Percentiles rank a stretch among this genome's conserved stretches.
Evolutionary conservation across 2,113 vertebrate genomes (phyloP).

Genomic region (Gallinago jamesoni): DNA sequence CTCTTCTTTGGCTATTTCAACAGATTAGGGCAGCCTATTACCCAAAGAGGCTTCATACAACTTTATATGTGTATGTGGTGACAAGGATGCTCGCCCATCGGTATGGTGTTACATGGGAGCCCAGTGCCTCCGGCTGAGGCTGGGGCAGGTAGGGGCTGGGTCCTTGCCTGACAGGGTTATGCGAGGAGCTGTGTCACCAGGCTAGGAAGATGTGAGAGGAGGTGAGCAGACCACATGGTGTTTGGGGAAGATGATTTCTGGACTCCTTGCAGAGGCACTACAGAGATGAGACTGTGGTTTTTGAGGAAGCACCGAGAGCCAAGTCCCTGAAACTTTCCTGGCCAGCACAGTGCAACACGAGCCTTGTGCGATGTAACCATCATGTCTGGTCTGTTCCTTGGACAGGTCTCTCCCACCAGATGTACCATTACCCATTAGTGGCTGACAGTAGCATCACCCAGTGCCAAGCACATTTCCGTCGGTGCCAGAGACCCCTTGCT

Average conservation of each 20-base stretch:
- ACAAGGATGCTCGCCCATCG: not conserved
- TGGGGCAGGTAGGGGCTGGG: not conserved
- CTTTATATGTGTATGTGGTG: fast-evolving
- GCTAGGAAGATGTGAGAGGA: not conserved
- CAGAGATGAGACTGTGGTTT: not conserved
- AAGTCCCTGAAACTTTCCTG: not conserved
- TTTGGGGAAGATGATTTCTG: not conserved
- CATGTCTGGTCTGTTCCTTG: not conserved
- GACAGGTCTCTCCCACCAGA: not conserved
- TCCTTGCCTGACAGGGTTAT: not conserved
- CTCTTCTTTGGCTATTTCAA: not conserved
- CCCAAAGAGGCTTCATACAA: not conserved
- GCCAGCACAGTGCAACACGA: not conserved
- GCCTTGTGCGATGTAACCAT: fast-evolving
- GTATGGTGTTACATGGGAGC: not conserved
- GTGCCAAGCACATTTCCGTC: not conserved
- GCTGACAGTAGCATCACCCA: not conserved
- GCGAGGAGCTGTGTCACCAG: not conserved
- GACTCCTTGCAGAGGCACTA: not conserved
- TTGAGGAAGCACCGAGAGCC: not conserved
- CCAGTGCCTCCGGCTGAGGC: not conserved
- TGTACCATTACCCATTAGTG: not conserved
- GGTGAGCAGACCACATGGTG: not conserved
- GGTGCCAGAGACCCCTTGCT: not conserved
- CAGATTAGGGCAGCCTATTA: not conserved